These are phyloP conservation scores for Dipodomys stephensi DNA, from an alignment of 2,113 vertebrate species.

Conservation along the genomic window DNA sequence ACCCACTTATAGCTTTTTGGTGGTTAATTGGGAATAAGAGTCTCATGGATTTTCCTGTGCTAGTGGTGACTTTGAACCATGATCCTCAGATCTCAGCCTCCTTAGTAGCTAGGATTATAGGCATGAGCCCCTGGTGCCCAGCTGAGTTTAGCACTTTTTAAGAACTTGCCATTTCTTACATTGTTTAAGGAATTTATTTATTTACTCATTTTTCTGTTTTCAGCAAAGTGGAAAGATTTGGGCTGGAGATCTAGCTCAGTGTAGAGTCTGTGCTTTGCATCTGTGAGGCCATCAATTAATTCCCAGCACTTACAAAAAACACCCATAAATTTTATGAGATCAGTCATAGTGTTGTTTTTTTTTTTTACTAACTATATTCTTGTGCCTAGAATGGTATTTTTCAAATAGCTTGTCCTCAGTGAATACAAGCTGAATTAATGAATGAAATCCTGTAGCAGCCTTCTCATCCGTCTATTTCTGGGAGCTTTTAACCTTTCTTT, in stretches of 20 bases:
- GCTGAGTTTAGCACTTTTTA: neutral
- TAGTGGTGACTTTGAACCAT: no score
- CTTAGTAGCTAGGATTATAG: no score
- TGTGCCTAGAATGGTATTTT: neutral
- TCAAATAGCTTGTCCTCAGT: neutral
- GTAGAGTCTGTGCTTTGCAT: neutral
- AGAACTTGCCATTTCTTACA: slow-evolving; percentile 15
- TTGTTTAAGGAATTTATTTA: slow-evolving; percentile 5
- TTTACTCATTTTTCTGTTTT: neutral
- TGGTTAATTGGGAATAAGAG: no score
- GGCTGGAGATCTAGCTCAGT: neutral
- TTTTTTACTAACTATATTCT: neutral
- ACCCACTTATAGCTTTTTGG: no score
- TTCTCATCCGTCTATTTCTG: neutral
- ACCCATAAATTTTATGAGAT: neutral
- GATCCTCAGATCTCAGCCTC: no score
- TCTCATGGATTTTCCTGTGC: no score
- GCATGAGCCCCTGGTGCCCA: no score
- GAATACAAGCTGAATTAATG: neutral
- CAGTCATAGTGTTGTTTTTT: neutral
- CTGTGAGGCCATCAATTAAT: neutral
- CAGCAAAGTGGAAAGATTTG: neutral
- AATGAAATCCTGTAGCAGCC: neutral
- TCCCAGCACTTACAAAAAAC: neutral
- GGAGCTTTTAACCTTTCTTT: slow-evolving; percentile 27